Percentiles rank a stretch among this genome's conserved stretches.
Evolutionary conservation across 2,113 vertebrate species (phyloP).

Genomic region (Talpa occidentalis): DNA sequence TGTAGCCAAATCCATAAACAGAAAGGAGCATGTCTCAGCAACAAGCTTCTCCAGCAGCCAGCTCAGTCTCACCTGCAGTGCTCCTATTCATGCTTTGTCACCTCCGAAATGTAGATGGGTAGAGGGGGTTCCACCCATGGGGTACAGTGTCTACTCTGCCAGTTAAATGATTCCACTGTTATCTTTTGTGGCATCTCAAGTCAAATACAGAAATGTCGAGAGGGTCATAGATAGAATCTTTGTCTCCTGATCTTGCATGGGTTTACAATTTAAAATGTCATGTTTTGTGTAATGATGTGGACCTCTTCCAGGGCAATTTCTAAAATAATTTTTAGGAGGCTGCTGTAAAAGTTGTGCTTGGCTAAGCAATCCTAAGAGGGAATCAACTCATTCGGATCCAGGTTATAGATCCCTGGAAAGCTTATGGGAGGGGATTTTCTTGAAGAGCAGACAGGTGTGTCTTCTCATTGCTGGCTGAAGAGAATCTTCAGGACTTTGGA

Average conservation of each 20-base stretch:
- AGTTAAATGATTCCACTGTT: neutral
- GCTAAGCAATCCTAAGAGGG: neutral
- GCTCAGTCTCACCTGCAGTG: neutral
- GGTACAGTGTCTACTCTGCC: too few species aligned
- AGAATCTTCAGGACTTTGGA: neutral
- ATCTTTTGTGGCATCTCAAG: neutral
- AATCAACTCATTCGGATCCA: neutral
- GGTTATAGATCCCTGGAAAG: neutral
- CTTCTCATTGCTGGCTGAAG: conserved; percentile 19
- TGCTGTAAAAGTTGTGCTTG: neutral
- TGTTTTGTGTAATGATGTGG: neutral
- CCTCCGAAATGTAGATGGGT: neutral
- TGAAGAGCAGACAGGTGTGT: neutral
- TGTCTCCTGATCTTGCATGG: neutral
- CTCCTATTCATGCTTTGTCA: neutral
- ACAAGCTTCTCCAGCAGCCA: neutral
- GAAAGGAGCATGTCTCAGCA: neutral
- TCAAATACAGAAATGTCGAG: neutral
- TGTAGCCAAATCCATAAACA: neutral
- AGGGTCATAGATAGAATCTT: neutral
- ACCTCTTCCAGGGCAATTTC: neutral
- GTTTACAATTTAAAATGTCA: neutral
- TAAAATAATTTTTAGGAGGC: neutral
- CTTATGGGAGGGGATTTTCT: neutral
- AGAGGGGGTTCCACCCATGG: neutral